These are phyloP conservation scores for Mastomys natalensis DNA, from an alignment of 2,113 vertebrate species.

Conservation along the genomic window DNA sequence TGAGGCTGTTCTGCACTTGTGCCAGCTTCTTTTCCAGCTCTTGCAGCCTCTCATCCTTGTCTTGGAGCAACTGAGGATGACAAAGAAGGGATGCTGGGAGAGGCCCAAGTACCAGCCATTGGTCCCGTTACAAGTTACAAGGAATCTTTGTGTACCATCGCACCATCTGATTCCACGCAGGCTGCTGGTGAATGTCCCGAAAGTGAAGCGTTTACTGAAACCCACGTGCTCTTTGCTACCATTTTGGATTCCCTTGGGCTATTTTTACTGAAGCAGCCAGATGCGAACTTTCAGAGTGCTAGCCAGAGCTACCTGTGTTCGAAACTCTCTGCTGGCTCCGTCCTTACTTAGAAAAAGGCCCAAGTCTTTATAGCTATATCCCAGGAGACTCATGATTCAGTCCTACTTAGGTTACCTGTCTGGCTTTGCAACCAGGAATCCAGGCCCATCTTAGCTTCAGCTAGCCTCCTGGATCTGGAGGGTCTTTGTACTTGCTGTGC, in stretches of 20 bases:
- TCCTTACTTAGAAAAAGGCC: neutral
- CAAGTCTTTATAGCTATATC: neutral
- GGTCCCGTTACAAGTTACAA: accelerated
- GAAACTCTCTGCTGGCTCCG: neutral
- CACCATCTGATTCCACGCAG: no score
- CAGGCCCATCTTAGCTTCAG: neutral
- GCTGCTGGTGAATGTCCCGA: no score
- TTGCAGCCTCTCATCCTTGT: slow-evolving; percentile 80
- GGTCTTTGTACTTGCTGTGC: neutral
- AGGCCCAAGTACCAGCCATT: neutral
- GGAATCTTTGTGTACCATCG: no score
- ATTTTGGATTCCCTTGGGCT: neutral
- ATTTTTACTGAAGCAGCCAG: neutral
- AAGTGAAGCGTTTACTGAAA: no score
- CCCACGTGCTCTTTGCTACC: neutral
- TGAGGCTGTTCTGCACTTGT: slow-evolving; percentile 76
- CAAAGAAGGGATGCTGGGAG: neutral
- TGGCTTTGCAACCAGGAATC: neutral
- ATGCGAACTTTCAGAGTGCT: neutral
- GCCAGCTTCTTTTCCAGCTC: slow-evolving; percentile 83
- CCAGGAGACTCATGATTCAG: neutral
- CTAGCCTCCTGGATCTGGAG: neutral
- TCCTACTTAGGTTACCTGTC: neutral
- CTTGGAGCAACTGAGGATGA: slow-evolving; percentile 82
- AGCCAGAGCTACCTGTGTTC: neutral